Conservation (phyloP, 2,113 vertebrate genomes). For the Eonycteris spelaea region DNA sequence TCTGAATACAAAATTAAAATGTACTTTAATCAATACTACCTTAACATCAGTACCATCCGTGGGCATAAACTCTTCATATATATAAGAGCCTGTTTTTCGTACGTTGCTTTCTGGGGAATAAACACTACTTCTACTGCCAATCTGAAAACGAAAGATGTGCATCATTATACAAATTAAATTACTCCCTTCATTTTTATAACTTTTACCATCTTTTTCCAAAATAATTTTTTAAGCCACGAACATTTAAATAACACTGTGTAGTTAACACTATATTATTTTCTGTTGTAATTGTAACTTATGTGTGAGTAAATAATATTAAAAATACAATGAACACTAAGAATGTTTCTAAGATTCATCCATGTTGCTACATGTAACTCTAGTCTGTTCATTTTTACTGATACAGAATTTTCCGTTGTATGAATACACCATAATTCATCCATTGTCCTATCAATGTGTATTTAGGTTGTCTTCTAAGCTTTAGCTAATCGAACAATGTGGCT, state of each 20-base stretch:
- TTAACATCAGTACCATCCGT: conserved; percentile 95
- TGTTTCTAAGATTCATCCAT: neutral
- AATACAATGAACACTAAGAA: neutral
- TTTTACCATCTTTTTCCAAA: conserved; percentile 9
- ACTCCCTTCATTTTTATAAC: conserved; percentile 25
- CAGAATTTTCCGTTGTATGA: neutral
- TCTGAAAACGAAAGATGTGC: conserved; percentile 82
- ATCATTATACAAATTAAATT: neutral
- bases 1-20: conserved; percentile 19
- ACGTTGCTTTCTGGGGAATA: conserved; percentile 94
- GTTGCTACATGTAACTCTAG: neutral
- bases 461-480: neutral
- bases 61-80: conserved; percentile 95
- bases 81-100: conserved; percentile 93
- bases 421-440: neutral
- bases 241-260: neutral
- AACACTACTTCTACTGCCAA: conserved; percentile 94
- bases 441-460: neutral
- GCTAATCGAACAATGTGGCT: neutral
- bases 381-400: neutral
- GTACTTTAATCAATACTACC: conserved; percentile 78
- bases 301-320: neutral
- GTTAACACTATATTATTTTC: neutral
- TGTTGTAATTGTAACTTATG: neutral
- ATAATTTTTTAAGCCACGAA: neutral